Conservation (phyloP, 2,797 vertebrate species). For the Neosilurus hyrtlii region DNA sequence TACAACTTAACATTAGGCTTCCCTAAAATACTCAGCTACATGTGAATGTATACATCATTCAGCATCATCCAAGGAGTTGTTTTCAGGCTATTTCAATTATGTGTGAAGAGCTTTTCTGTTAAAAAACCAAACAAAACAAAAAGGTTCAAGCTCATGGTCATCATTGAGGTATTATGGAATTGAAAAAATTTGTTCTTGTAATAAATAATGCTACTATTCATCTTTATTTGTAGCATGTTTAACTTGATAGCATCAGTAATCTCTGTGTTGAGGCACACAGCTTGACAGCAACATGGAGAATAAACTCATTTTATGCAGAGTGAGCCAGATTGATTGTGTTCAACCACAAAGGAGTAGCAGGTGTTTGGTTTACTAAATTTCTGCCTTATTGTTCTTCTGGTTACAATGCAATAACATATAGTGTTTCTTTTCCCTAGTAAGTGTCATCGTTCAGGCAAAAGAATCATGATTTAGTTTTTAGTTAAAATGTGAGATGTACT, state of each 20-base stretch:
- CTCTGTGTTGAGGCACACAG: neutral
- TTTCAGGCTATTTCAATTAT: neutral
- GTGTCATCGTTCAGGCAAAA: neutral
- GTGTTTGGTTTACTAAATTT: constrained; percentile 8
- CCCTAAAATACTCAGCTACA: neutral
- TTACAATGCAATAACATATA: neutral
- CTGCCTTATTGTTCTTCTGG: neutral
- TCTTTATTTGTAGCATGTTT: neutral
- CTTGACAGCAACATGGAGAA: neutral
- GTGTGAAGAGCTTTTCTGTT: neutral
- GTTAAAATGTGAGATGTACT: neutral
- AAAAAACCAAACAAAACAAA: neutral
- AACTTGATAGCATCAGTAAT: neutral
- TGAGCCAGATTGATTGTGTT: neutral
- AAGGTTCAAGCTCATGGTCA: neutral
- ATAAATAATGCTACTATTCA: neutral
- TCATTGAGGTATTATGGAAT: neutral
- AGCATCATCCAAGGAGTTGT: constrained; percentile 5
- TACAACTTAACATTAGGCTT: neutral
- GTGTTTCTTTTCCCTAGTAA: neutral
- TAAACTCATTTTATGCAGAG: neutral
- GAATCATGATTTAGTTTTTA: neutral
- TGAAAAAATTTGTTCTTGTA: neutral
- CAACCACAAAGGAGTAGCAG: neutral
- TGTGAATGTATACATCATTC: neutral